Evolutionary conservation across 2,888 invertebrate genomes (phyloP), one percentile per base, ranked within the genome.

Genomic region (Andrena hattorfiana): DNA sequence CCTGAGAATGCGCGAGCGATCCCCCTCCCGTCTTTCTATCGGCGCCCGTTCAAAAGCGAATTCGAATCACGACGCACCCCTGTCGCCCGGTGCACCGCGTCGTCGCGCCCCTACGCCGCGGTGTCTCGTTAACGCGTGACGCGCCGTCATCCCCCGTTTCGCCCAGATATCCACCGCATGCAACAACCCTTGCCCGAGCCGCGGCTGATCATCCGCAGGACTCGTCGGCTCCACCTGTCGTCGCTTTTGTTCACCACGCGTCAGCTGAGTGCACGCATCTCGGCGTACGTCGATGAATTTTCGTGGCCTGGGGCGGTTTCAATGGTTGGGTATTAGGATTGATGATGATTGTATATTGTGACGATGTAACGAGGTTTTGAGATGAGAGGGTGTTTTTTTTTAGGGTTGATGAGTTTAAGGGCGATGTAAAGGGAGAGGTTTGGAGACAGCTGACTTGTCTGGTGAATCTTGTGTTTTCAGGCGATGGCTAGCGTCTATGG

Each of bases 11-110:
- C 85, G 85, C 84, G 83, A 84, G 84, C 77, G 75, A 81, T 28
- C 81, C 84, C 84, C 85, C 90, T 89, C 42, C 81, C 84, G 84
- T 85, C 90, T 90, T 91, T 89, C 88, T 90, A 91, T 90, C 67
- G 87, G 74, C 67, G 76, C 56, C 70, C 80, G 84, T 87, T 89
- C 85, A 89, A 90, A 89, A 84, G 85, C 86, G 85, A 88, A 89
- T 84, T 72, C 78, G 82, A 54, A 71, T 49, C 78, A 48, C 59
- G 48, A 26, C n/a, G 56, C 63, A 28, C 16, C 23, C 10, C 56
- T 26, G 56, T 56, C 56, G 20, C 56, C 56, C 13, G 4, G 13
- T 13, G 28, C 7, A 13, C 8, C 13, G 20, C 10, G 4, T 42
- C 62, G 10, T 20, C 30, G 59, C 48, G 26, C 49, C 32, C 7